Evolutionary conservation across 2,113 vertebrate species (phyloP), one percentile per base, ranked within the genome.

Genomic region (Carassius auratus): DNA sequence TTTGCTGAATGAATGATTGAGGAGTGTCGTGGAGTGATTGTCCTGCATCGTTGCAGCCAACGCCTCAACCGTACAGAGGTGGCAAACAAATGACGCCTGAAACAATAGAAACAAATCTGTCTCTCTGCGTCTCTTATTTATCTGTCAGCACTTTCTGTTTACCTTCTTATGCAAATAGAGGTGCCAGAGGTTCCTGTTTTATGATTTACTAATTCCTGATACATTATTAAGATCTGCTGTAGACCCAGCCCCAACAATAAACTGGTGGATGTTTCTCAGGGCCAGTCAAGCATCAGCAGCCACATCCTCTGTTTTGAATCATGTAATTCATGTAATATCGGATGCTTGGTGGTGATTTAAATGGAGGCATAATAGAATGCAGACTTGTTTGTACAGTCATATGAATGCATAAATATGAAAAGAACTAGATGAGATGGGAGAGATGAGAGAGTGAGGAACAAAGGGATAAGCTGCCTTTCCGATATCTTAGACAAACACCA

Each of bases 301-400:
- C 48, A 73, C 50, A 19, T 82, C 76, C 84, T 55, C 52, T 64
- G 64, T 89, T 89, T 85, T 90, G 84, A 91, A 89, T 90, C 86
- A 84, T 91, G 87, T 89, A 86, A 91, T 89, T 90, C 86, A 84
- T 91, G 87, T 89, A 86, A 88, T 89, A 87, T 87, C 57, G 42
- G 30, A 52, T 69, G 64, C 50, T 66, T 64, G 36, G 76, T n/a
- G 89, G 77, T 87, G 91, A 91, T 89, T 89, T 90, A 89, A 80
- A 52, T 80, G 61, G 13, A 26, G 15, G 26, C 52, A 23, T 57
- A 50, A 88, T 66, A 80, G 57, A 86, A 91, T 55, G 38, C 73
- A 69, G 88, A 84, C 87, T 85, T 90, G 89, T 90, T 90, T 89
- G 89, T 89, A 48, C 36, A 45, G n/a, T 48, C 38, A 4, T 45